These are phyloP conservation scores for Helicoverpa armigera DNA, from an alignment of 1,140 invertebrate genomes.

Conservation along the genomic window DNA sequence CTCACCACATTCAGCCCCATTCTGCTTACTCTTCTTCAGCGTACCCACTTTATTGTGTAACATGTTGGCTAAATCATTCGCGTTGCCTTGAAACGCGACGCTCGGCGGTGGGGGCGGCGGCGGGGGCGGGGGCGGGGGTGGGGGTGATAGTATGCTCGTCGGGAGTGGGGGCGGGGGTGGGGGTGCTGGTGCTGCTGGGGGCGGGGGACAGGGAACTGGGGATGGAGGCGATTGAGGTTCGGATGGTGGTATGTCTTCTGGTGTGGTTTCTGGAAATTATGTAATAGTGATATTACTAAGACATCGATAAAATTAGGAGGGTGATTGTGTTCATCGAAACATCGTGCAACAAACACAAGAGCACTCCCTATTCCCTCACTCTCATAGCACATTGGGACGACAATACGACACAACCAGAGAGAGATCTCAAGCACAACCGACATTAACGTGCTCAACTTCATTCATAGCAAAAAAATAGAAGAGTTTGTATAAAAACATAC, in stretches of 20 bases:
- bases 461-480: too few relatives aligned
- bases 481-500: too few relatives aligned
- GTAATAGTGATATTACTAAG: too few relatives aligned
- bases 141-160: constrained; percentile 54
- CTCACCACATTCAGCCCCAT: constrained; percentile 64
- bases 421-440: too few relatives aligned
- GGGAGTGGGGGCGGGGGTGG: constrained; percentile 72
- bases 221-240: background rate
- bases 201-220: constrained; percentile 67
- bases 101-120: constrained; percentile 58
- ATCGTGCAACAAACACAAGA: too few relatives aligned
- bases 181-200: constrained; percentile 79
- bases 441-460: too few relatives aligned
- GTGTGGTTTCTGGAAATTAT: background rate
- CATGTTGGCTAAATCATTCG: constrained; percentile 88
- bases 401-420: too few relatives aligned
- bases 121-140: constrained; percentile 44
- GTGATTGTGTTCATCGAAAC: too few relatives aligned
- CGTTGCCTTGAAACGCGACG: constrained; percentile 52
- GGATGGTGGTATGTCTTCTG: background rate
- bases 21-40: constrained; percentile 77
- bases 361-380: too few relatives aligned
- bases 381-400: too few relatives aligned
- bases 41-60: constrained; percentile 85
- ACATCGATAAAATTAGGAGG: too few relatives aligned